Percentiles rank a stretch among this genome's conserved stretches.
These are phyloP conservation scores for Listronotus oregonensis DNA, from an alignment of 1,140 invertebrate species.

Conservation along the genomic window DNA sequence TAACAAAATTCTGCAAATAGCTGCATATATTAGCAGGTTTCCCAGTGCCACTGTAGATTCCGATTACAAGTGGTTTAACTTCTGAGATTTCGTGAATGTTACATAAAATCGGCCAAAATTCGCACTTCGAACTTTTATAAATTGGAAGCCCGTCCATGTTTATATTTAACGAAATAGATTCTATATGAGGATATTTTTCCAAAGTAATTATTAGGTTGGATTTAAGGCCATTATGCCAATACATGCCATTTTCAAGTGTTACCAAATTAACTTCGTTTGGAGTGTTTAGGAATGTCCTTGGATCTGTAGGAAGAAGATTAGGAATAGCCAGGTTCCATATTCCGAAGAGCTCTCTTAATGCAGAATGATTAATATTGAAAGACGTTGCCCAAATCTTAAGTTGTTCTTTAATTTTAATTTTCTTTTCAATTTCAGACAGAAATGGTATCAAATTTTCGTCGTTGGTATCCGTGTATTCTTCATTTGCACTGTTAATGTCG, in stretches of 20 bases:
- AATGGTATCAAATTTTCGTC: too few relatives aligned
- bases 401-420: too few relatives aligned
- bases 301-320: slow-evolving; percentile 26
- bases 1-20: slow-evolving; percentile 33
- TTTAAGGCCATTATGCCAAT: slow-evolving; percentile 19
- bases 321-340: slow-evolving; percentile 17
- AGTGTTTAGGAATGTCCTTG: slow-evolving; percentile 30
- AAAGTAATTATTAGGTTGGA: too few relatives aligned
- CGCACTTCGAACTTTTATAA: slow-evolving; percentile 40
- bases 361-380: too few relatives aligned
- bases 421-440: too few relatives aligned
- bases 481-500: too few relatives aligned
- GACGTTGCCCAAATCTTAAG: too few relatives aligned
- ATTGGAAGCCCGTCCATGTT: slow-evolving; percentile 23
- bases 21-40: slow-evolving; percentile 30
- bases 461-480: too few relatives aligned
- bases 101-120: slow-evolving; percentile 47
- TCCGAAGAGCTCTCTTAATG: slow-evolving; percentile 18
- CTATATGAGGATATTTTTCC: too few relatives aligned
- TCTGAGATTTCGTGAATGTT: slow-evolving; percentile 34
- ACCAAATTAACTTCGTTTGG: slow-evolving; percentile 11
- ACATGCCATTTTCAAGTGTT: slow-evolving; percentile 23
- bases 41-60: slow-evolving; percentile 36
- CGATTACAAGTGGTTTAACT: slow-evolving; percentile 17
- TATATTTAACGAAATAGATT: too few relatives aligned